Base-by-base conservation (phyloP, 2,888 invertebrate genomes). In the Macrophya annulata region DNA sequence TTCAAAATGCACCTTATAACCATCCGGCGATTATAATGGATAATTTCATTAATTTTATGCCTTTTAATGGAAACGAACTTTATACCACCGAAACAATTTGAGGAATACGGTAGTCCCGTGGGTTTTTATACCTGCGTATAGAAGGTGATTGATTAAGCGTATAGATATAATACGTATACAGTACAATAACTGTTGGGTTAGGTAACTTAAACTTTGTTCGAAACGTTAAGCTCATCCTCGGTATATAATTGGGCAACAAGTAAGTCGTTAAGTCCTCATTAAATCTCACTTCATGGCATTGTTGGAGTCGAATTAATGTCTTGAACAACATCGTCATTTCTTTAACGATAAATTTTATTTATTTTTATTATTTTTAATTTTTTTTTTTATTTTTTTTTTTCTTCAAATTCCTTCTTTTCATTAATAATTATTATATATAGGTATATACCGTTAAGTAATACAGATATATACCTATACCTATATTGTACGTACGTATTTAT, bases 251-350 rank as follows among this genome's bases (percentile, higher is more conserved):
- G 62, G 51, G 43, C 59, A 62, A 43, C 62, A 81, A 81, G 62
- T 81, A 25, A 81, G 81, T 81, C 81, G 74, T 84, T 84, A 71
- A 59, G 55, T 59, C 43, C 84, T 84, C 72, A 55, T 74, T 72
- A 68, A 55, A 51, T 72, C 72, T n/a, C 37, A 84, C 71, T 55
- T 71, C 72, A 37, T 72, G 25, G 84, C 40, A 71, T 72, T 71
- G 84, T 84, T 55, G 48, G n/a, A 48, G 21, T 40, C 45, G 71
- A 71, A 72, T 72, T 71, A 68, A 71, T 21, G 37, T 43, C 68
- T 48, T 40, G 37, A 84, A 72, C 51, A 62, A 62, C 79, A 81
- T 43, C 62, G 40, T 62, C 40, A 62, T 62, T 40, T 59, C 21
- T 62, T 25, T 31, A 31, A 17, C 51, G 62, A 59, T 59, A 82